These are phyloP conservation scores for Trichonephila inaurata DNA, from an alignment of 1,140 invertebrate species.

Conservation along the genomic window DNA sequence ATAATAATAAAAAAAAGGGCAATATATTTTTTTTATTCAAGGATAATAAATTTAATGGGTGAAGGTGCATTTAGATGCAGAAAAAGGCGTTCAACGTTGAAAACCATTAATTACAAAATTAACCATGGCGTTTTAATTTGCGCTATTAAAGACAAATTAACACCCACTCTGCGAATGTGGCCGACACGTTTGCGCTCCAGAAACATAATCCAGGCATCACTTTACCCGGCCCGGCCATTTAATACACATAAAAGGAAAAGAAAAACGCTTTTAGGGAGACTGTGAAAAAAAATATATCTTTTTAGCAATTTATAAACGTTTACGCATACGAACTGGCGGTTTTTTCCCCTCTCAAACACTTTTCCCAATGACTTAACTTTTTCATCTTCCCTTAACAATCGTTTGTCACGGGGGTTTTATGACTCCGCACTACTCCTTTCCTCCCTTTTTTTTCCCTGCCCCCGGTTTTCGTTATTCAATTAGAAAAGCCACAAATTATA, in stretches of 20 bases:
- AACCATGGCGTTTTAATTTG: slow-evolving; percentile 76
- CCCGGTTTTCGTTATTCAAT: slow-evolving; percentile 75
- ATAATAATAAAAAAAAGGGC: not conserved
- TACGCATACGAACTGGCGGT: slow-evolving; percentile 44
- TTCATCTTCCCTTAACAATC: slow-evolving; percentile 54
- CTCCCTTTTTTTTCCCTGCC: not conserved
- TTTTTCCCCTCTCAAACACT: slow-evolving; percentile 34
- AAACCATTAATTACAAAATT: slow-evolving; percentile 76
- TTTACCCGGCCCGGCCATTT: slow-evolving; percentile 60
- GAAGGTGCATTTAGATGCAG: slow-evolving; percentile 27
- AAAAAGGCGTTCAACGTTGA: slow-evolving; percentile 71
- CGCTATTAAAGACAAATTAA: slow-evolving; percentile 76
- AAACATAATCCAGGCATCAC: slow-evolving; percentile 70
- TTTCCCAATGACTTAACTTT: slow-evolving; percentile 54
- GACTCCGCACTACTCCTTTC: not conserved
- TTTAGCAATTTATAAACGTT: slow-evolving; percentile 70
- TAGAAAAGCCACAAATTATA: slow-evolving; percentile 76
- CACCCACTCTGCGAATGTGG: slow-evolving; percentile 53
- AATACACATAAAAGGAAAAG: slow-evolving; percentile 30
- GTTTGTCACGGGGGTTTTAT: slow-evolving; percentile 69
- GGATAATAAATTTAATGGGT: slow-evolving; percentile 72
- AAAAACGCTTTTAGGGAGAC: slow-evolving; percentile 11
- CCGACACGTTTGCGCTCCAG: slow-evolving; percentile 51
- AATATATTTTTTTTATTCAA: not conserved
- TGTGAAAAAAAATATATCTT: slow-evolving; percentile 44